Base-by-base conservation (phyloP, 2,113 vertebrate species). In the Eurystomus gularis region DNA sequence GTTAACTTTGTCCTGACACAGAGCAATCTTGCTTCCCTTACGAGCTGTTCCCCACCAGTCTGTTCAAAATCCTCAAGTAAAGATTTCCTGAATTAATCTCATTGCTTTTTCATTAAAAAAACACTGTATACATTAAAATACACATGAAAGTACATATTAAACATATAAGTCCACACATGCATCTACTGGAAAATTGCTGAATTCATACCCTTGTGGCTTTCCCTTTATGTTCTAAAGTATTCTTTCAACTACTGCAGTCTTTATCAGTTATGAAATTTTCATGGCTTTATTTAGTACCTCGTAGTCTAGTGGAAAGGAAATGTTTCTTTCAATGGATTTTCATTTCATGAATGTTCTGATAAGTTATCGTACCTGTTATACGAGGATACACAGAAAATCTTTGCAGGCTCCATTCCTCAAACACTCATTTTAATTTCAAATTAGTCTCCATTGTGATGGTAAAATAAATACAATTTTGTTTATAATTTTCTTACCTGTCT, bases 401-500 rank as follows among this genome's bases (percentile, higher is more conserved):
- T 87, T 87, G 82, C 75, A 95, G 93, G 73, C 52, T 81, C 58
- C 84, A 80, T 65, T 94, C 91, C 94, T 95, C 87, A 89, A 91
- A 93, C 82, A 96, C 65, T 90, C 79, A 97, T 97, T 96, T 97
- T 48, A 92, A 95, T 95, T 96, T 96, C 88, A 96, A 96, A 94
- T 93, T 77, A 96, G 91, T 49, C 58, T 92, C 94, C 95, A 94
- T 94, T 96, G 93, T 96, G 94, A 90, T 88, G 86, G 60, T 62
- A 96, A 93, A 96, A 91, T 92, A 97, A 94, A 91, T 90, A 94
- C n/a, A 93, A 93, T 94, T 96, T 42, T 86, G 37, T 77, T 76
- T 72, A 46, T 39, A 23, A 42, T 92, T 37, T 64, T 95, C 99
- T 99, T 98, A 99, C 99, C 99, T 99, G 98, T 99, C 99, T 98